Evolutionary conservation across 2,797 vertebrate genomes (phyloP).

Genomic region (Mus caroli): DNA sequence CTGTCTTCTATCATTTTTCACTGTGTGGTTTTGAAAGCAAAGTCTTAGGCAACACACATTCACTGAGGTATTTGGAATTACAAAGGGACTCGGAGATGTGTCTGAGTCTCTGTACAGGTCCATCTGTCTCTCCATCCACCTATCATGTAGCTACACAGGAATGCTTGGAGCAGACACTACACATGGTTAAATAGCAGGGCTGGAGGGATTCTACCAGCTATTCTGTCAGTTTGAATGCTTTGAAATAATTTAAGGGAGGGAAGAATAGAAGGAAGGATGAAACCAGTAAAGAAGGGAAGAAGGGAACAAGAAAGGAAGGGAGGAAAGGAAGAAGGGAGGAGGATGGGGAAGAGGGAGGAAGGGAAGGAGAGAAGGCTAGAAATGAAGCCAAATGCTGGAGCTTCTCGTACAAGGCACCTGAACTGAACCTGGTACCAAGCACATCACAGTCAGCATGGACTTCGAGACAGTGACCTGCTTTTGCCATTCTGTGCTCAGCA

Average conservation of each 20-base stretch:
- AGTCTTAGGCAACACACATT: neutral
- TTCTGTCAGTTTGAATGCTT: neutral
- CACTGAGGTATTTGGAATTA: neutral
- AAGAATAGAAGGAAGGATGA: neutral
- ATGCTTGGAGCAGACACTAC: neutral
- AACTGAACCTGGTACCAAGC: too few species aligned
- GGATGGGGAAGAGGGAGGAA: neutral
- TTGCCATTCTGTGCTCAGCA: neutral
- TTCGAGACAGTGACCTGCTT: rapidly evolving
- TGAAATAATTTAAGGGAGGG: neutral
- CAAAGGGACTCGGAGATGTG: neutral
- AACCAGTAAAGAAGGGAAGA: neutral
- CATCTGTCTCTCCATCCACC: neutral
- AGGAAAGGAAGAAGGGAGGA: neutral
- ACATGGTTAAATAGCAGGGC: neutral
- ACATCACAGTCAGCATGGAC: rapidly evolving
- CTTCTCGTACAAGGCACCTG: rapidly evolving
- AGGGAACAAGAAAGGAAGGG: neutral
- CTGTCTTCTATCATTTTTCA: neutral
- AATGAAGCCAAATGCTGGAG: neutral
- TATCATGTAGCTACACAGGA: too few species aligned
- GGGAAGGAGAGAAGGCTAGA: neutral
- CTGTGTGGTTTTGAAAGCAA: neutral
- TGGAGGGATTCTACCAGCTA: neutral
- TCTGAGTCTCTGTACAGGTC: neutral